phyloP scores from a whole-genome alignment of 2,888 invertebrate species.

The Philonicus albiceps region DNA sequence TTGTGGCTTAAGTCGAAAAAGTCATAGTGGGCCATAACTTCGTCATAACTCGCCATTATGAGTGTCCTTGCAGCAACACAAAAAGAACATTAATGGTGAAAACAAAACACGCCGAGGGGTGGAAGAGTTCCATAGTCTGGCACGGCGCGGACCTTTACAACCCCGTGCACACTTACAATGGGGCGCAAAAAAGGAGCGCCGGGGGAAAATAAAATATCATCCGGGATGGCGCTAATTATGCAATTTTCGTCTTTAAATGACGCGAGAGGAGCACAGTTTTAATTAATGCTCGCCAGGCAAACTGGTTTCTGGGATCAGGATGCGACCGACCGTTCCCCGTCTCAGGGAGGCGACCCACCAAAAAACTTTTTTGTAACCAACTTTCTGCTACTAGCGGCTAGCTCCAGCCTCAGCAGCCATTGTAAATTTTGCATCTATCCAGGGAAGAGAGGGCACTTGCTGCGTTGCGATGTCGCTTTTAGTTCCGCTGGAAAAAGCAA shows the following conservation, averaged over 20 bases:
- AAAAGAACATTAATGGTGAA: constrained; percentile 27
- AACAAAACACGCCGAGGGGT: constrained; percentile 22
- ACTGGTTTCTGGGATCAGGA: constrained; percentile 29
- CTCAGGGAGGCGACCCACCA: neutral
- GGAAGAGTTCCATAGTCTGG: neutral
- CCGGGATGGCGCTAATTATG: constrained; percentile 43
- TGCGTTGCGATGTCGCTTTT: neutral
- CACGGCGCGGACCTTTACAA: neutral
- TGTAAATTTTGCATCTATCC: neutral
- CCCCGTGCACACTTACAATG: constrained; percentile 19
- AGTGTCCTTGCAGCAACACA: constrained; percentile 13
- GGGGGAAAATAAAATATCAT: constrained; percentile 36
- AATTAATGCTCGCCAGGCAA: constrained; percentile 41
- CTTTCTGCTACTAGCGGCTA: neutral
- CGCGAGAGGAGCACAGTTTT: constrained; percentile 39
- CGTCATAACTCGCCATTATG: constrained; percentile 18
- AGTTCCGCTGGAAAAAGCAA: constrained; percentile 5
- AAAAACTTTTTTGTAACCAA: constrained; percentile 2
- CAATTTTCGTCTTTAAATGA: constrained; percentile 45
- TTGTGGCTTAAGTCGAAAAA: neutral
- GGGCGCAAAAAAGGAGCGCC: neutral
- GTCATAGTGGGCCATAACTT: constrained; percentile 13
- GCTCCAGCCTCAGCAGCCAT: neutral
- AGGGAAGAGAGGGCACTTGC: neutral
- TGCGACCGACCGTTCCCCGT: neutral